phyloP scores from a whole-genome alignment of 1,140 invertebrate genomes.

The Nephotettix cincticeps region DNA sequence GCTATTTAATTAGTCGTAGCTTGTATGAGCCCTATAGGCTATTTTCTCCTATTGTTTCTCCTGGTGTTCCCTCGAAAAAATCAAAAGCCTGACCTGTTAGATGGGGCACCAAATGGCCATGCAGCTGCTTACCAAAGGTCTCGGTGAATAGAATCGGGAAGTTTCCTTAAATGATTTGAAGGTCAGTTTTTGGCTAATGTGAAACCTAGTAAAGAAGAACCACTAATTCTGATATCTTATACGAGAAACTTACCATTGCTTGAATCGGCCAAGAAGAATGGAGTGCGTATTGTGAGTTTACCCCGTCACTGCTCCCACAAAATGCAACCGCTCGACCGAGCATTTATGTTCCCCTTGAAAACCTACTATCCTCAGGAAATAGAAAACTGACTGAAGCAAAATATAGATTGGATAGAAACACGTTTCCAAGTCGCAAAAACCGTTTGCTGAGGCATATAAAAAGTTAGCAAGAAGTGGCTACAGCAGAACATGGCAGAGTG shows the following conservation, averaged over 20 bases:
- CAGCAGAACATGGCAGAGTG: no score
- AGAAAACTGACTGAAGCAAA: conserved; percentile 47
- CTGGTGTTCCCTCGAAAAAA: conserved; percentile 46
- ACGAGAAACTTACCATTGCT: conserved; percentile 44
- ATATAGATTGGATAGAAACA: conserved; percentile 40
- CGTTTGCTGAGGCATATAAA: conserved; percentile 39
- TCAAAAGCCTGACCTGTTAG: conserved; percentile 35
- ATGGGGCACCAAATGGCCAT: conserved; percentile 37
- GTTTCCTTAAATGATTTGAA: conserved; percentile 30
- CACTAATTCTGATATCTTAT: conserved; percentile 44
- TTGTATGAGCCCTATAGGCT: conserved; percentile 46
- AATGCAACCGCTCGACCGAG: conserved; percentile 43
- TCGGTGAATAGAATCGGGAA: conserved; percentile 46
- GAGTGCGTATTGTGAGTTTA: conserved; percentile 40
- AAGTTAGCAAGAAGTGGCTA: no score
- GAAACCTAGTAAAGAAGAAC: conserved; percentile 38
- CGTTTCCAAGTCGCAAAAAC: conserved; percentile 40
- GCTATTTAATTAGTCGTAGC: no score
- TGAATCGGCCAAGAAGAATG: conserved; percentile 35
- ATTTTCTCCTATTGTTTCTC: conserved; percentile 47
- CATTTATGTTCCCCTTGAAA: conserved; percentile 39
- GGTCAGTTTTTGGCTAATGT: conserved; percentile 35
- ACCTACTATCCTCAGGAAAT: conserved; percentile 36
- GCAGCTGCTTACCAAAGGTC: conserved; percentile 39
- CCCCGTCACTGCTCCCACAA: conserved; percentile 43